A percentile compares a stretch with the other conserved stretches of the same genome.
phyloP scores from a whole-genome alignment of 2,797 vertebrate species.

The Hypotaenidia okinawae region DNA sequence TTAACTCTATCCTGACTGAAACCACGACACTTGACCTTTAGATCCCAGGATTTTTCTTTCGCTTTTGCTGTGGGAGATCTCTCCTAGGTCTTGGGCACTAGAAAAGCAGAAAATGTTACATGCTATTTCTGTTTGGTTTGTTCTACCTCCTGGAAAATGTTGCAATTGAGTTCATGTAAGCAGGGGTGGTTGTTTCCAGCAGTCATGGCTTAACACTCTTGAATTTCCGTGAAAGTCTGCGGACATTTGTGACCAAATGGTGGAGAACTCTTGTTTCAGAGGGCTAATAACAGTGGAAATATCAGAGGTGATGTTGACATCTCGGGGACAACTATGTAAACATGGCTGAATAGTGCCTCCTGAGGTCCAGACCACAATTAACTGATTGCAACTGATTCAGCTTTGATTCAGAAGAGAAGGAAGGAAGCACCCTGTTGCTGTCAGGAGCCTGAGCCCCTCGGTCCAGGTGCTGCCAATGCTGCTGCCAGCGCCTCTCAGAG shows the following conservation, averaged over 20 bases:
- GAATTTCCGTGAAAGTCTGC: background rate
- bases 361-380: background rate
- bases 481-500: background rate
- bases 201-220: background rate
- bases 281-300: background rate
- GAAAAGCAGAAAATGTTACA: background rate
- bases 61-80: background rate
- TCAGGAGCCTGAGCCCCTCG: background rate
- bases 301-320: background rate
- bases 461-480: accelerated
- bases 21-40: background rate
- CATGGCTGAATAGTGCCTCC: background rate
- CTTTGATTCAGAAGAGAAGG: background rate
- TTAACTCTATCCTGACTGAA: too few species aligned
- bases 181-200: background rate
- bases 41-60: background rate
- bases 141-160: background rate
- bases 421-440: background rate
- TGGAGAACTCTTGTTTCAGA: background rate
- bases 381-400: accelerated
- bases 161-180: background rate
- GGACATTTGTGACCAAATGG: background rate
- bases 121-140: background rate
- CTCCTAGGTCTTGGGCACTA: background rate
- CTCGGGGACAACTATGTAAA: background rate